phyloP scores from a whole-genome alignment of 2,797 vertebrate genomes.

The Peromyscus aztecus region DNA sequence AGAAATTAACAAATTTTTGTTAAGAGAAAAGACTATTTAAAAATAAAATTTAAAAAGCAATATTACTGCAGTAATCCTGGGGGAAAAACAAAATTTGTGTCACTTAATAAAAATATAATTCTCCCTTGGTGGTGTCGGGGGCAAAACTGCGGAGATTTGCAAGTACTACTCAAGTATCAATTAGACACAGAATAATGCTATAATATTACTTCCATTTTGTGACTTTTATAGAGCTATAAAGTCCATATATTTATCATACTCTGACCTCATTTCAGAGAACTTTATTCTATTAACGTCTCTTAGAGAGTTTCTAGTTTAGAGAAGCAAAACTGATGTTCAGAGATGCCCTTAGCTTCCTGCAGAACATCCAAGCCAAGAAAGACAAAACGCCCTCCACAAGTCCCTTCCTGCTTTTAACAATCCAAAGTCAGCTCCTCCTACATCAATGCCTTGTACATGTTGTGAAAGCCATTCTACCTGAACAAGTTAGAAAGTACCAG shows the following conservation, averaged over 20 bases:
- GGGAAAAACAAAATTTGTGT: not conserved
- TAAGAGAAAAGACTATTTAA: not conserved
- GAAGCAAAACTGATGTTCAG: not conserved
- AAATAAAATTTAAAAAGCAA: not conserved
- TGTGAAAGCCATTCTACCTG: not conserved
- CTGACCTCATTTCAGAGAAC: not conserved
- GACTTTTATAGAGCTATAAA: not conserved
- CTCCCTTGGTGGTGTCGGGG: not conserved
- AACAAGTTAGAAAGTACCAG: not conserved
- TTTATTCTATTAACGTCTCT: not conserved
- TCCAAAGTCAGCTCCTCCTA: not conserved
- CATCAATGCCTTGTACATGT: not conserved
- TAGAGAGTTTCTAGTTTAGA: not conserved
- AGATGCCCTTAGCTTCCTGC: not conserved
- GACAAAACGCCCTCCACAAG: not conserved
- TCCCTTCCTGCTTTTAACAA: not conserved
- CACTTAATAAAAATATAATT: constrained; percentile 3
- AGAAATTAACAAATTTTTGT: not conserved
- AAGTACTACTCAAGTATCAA: not conserved
- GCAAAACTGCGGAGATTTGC: not conserved
- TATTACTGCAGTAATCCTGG: not conserved
- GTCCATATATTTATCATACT: not conserved
- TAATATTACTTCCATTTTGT: constrained; percentile 12
- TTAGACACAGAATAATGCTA: not conserved
- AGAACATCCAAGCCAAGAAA: not conserved